phyloP scores from a whole-genome alignment of 2,888 invertebrate species.

The Baccha elongata region DNA sequence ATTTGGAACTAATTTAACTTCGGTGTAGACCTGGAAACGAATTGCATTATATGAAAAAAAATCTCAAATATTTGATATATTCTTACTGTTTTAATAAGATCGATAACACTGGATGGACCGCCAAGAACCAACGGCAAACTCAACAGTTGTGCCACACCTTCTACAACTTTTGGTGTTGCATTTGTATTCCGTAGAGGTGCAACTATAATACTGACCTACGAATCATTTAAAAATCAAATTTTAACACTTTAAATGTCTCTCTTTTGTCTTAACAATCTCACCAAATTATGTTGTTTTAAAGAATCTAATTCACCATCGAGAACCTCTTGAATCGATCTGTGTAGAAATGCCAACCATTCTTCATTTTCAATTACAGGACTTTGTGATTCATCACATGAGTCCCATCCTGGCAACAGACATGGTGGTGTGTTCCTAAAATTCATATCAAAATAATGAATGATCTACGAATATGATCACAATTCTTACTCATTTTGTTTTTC shows the following conservation, averaged over 20 bases:
- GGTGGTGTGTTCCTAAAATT: slow-evolving; percentile 79
- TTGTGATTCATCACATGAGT: slow-evolving; percentile 83
- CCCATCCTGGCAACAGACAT: slow-evolving; percentile 81
- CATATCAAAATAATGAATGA: neutral
- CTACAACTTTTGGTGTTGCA: slow-evolving; percentile 85
- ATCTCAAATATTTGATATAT: neutral
- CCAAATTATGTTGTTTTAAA: slow-evolving; percentile 87
- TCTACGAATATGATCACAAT: no score
- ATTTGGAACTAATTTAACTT: slow-evolving; percentile 92
- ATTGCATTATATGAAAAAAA: no score
- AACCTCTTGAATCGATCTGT: slow-evolving; percentile 91
- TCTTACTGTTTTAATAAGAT: slow-evolving; percentile 83
- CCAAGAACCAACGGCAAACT: slow-evolving; percentile 86
- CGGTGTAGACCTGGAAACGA: slow-evolving; percentile 87
- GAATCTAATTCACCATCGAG: slow-evolving; percentile 91
- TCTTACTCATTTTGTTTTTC: slow-evolving; percentile 79
- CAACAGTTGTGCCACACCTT: slow-evolving; percentile 86
- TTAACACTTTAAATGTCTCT: neutral
- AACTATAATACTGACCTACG: slow-evolving; percentile 84
- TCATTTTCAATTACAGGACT: slow-evolving; percentile 90
- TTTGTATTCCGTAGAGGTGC: slow-evolving; percentile 86
- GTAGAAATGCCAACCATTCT: slow-evolving; percentile 93
- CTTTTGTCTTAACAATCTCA: slow-evolving; percentile 76
- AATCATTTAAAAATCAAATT: slow-evolving; percentile 71
- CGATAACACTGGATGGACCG: slow-evolving; percentile 81